phyloP scores from a whole-genome alignment of 2,888 invertebrate species.

The Serripes groenlandicus region DNA sequence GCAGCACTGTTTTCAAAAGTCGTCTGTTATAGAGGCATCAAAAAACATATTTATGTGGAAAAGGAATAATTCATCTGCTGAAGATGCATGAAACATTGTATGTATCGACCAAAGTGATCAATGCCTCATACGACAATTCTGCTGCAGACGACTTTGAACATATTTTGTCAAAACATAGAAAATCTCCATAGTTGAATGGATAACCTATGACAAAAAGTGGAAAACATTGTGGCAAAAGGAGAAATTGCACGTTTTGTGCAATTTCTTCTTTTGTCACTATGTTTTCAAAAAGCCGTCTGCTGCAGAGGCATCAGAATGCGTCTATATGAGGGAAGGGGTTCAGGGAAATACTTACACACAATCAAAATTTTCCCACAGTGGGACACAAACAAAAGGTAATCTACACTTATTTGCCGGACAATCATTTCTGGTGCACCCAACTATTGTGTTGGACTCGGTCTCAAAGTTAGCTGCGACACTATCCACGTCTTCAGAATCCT shows the following conservation, averaged over 20 bases:
- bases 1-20: too few species aligned
- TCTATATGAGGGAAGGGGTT: neutral
- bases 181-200: too few species aligned
- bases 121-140: too few species aligned
- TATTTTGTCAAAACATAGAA: too few species aligned
- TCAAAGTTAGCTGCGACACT: constrained; percentile 97
- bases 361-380: constrained; percentile 91
- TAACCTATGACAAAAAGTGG: neutral
- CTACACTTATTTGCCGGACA: constrained; percentile 70
- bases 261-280: neutral
- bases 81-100: too few species aligned
- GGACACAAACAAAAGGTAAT: constrained; percentile 92
- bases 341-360: constrained; percentile 28
- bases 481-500: constrained; percentile 68
- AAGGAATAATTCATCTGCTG: too few species aligned
- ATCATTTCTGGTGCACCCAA: constrained; percentile 93
- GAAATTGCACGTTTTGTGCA: neutral
- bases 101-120: too few species aligned
- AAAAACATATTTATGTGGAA: too few species aligned
- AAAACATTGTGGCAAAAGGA: neutral
- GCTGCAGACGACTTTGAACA: too few species aligned
- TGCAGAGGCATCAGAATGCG: neutral
- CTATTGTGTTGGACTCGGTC: constrained; percentile 93
- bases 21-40: too few species aligned
- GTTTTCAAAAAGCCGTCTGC: neutral